phyloP scores from a whole-genome alignment of 23 tunicate genomes.

The Ascidia mentula region DNA sequence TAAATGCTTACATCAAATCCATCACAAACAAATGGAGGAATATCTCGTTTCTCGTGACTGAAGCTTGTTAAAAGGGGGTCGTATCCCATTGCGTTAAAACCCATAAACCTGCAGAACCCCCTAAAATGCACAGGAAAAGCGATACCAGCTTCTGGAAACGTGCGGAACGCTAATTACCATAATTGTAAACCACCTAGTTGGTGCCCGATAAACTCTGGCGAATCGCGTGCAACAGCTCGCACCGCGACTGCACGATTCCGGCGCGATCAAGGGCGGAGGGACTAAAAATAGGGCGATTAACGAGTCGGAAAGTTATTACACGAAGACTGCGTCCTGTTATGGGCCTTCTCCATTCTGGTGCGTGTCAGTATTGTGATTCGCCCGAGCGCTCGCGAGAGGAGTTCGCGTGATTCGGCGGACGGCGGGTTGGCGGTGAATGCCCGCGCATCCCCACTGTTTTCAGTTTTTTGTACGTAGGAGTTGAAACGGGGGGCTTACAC shows the following conservation, averaged over 20 bases:
- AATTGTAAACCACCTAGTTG: no score
- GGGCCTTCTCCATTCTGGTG: background rate
- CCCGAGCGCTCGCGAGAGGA: background rate
- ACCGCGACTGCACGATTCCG: background rate
- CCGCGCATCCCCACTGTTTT: background rate
- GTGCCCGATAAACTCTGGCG: background rate
- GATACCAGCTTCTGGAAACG: no score
- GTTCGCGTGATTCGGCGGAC: background rate
- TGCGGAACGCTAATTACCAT: no score
- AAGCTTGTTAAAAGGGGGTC: no score
- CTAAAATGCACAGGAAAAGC: no score
- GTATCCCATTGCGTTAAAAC: no score
- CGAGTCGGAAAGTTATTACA: slow-evolving; percentile 10
- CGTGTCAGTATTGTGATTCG: background rate
- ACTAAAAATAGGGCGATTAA: background rate
- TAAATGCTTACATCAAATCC: no score
- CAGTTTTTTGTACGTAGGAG: background rate
- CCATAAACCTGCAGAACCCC: no score
- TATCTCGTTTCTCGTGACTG: no score
- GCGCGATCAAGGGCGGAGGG: background rate
- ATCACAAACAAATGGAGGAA: no score
- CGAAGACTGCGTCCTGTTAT: background rate
- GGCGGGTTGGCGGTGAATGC: background rate
- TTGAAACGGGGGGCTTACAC: background rate
- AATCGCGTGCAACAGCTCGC: background rate